Percentiles rank a stretch among this genome's conserved stretches.
phyloP scores from a whole-genome alignment of 2,888 invertebrate species.

The Phrixothrix hirtus region DNA sequence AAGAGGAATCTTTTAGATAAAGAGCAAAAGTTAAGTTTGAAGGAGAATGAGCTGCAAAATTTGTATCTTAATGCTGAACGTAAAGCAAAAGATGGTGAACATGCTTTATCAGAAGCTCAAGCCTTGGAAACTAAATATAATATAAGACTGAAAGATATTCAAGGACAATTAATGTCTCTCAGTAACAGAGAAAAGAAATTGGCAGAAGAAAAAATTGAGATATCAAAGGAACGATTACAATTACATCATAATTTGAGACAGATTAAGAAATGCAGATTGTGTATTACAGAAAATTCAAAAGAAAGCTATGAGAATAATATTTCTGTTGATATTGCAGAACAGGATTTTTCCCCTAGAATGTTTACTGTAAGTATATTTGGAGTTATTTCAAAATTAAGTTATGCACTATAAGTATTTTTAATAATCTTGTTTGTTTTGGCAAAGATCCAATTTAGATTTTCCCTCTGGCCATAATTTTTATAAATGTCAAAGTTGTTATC shows the following conservation, averaged over 20 bases:
- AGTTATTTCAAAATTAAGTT: too few species aligned
- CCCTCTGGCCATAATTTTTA: too few species aligned
- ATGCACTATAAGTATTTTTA: background rate
- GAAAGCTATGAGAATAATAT: conserved; percentile 1
- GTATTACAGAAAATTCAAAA: conserved; percentile 38
- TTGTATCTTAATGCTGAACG: conserved; percentile 55
- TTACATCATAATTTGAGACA: conserved; percentile 61
- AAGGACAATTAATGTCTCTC: conserved; percentile 61
- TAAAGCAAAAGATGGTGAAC: conserved; percentile 62
- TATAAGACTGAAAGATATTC: conserved; percentile 61
- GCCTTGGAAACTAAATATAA: conserved; percentile 59
- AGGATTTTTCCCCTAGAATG: conserved; percentile 26
- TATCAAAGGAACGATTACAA: conserved; percentile 63
- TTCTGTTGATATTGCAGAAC: conserved; percentile 15
- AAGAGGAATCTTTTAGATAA: conserved; percentile 46
- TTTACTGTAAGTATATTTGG: conserved; percentile 14
- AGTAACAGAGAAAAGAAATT: conserved; percentile 64
- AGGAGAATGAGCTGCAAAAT: conserved; percentile 49
- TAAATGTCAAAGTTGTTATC: too few species aligned
- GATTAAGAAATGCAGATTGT: conserved; percentile 50
- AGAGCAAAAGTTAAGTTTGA: conserved; percentile 43
- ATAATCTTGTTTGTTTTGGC: conserved; percentile 30
- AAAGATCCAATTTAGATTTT: conserved; percentile 80
- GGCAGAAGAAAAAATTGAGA: conserved; percentile 63
- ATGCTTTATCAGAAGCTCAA: conserved; percentile 52